Conservation (phyloP, 2,888 invertebrate species). For the Microplitis manilae region DNA sequence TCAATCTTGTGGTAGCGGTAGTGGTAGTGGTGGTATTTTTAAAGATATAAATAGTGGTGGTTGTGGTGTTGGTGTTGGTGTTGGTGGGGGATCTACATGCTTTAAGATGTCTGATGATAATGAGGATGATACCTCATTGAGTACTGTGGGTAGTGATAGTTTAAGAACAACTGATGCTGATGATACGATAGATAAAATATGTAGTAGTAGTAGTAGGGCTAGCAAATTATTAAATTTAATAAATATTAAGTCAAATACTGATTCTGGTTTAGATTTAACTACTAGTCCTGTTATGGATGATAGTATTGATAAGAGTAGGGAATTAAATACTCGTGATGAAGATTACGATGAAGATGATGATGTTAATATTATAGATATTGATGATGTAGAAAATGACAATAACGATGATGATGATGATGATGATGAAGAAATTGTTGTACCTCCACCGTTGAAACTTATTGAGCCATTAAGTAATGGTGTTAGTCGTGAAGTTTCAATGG, state of each 20-base stretch:
- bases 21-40: constrained; percentile 61
- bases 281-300: constrained; percentile 67
- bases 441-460: constrained; percentile 85
- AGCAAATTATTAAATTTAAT: constrained; percentile 58
- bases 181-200: constrained; percentile 67
- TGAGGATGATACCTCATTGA: constrained; percentile 72
- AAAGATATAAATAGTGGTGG: constrained; percentile 75
- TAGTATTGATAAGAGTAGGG: constrained; percentile 59
- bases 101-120: constrained; percentile 77
- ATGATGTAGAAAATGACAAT: constrained; percentile 61
- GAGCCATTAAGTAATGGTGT: constrained; percentile 79
- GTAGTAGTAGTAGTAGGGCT: constrained; percentile 62
- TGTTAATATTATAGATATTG: constrained; percentile 54
- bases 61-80: constrained; percentile 45
- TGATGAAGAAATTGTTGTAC: constrained; percentile 85
- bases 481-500: constrained; percentile 87
- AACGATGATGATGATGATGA: constrained; percentile 74
- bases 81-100: constrained; percentile 76
- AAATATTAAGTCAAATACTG: constrained; percentile 66
- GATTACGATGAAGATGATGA: constrained; percentile 61
- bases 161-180: constrained; percentile 66
- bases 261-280: constrained; percentile 66
- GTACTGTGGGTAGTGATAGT: constrained; percentile 66
- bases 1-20: constrained; percentile 71
- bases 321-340: constrained; percentile 64